Evolutionary conservation across 2,888 invertebrate genomes (phyloP), one percentile per base, ranked within the genome.

Genomic region (Scaptomyza caliginosa): DNA sequence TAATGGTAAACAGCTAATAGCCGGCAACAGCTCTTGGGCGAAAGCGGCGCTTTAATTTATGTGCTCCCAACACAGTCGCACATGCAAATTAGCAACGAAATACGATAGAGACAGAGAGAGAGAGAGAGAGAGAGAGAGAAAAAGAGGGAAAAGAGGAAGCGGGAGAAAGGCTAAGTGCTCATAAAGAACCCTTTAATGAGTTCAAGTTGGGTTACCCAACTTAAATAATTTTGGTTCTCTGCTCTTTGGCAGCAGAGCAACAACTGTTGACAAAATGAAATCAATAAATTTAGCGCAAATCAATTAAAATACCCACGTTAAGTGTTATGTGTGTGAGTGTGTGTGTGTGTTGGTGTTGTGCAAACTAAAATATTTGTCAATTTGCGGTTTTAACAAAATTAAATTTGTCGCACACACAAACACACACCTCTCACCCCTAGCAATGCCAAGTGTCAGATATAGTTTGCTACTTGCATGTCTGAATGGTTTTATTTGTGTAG

Each of bases 241-340:
- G 10, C 28, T 34, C 13, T 74, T 74, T 2, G 2, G 51, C 67
- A 55, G 79, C n/a, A n/a, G n/a, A n/a, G 74, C 70, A 73, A 58
- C 82, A 83, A 84, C 74, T 88, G 83, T 81, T 86, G 75, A 66
- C 82, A 84, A 86, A 88, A 88, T 79, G 87, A 83, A 86, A 88
- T 83, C 83, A 88, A 83, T 83, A 88, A 83, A 83, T 86, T 88
- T 64, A 67, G 87, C 87, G 85, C 64, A 72, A 88, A 83, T 83
- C 88, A 83, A 83, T 83, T 83, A 88, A 83, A 86, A 81, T 58
- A 51, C 16, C 16, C 56, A 68, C 50, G 59, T 59, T 59, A 36
- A 55, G 50, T 49, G 46, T 64, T 50, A 39, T 38, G 32, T 49
- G 40, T 40, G 42, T 34, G 40, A n/a, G n/a, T 60, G 63, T 52